Evolutionary conservation across 2,113 vertebrate species (phyloP).

Genomic region (Chionomys nivalis): DNA sequence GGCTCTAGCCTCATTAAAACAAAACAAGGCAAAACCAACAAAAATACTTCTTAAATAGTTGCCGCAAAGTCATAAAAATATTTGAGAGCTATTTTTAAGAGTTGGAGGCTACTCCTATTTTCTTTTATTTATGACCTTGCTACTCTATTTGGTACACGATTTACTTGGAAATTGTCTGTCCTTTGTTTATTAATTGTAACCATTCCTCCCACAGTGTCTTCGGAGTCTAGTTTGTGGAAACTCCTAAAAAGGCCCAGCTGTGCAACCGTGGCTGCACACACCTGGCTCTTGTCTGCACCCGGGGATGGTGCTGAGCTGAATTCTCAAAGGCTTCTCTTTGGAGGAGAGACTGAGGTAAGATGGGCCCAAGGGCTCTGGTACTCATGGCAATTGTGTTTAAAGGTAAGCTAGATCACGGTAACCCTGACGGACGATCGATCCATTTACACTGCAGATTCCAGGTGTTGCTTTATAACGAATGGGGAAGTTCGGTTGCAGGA

Average conservation of each 20-base stretch:
- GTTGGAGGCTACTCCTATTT: not conserved
- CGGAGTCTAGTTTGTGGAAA: not conserved
- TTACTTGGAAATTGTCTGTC: conserved; percentile 47
- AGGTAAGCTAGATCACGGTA: not conserved
- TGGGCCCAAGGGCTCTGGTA: not conserved
- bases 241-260: not conserved
- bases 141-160: conserved; percentile 19
- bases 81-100: conserved; percentile 56
- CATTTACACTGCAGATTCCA: not conserved
- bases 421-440: not conserved
- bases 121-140: conserved; percentile 39
- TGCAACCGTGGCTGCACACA: not conserved
- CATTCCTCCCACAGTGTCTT: not conserved
- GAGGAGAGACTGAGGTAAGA: not conserved
- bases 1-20: not conserved
- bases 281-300: not conserved
- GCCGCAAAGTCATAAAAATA: conserved; percentile 35
- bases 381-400: not conserved
- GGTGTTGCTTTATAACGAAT: not conserved
- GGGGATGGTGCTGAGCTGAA: not conserved
- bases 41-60: not conserved
- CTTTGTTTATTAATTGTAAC: not conserved
- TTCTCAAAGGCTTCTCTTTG: not conserved
- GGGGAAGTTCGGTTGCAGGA: not conserved
- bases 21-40: not conserved